A percentile compares a stretch with the other conserved stretches of the same genome.
Conservation (phyloP, 2,888 invertebrate species). For the Drosophila kambysellisi region DNA sequence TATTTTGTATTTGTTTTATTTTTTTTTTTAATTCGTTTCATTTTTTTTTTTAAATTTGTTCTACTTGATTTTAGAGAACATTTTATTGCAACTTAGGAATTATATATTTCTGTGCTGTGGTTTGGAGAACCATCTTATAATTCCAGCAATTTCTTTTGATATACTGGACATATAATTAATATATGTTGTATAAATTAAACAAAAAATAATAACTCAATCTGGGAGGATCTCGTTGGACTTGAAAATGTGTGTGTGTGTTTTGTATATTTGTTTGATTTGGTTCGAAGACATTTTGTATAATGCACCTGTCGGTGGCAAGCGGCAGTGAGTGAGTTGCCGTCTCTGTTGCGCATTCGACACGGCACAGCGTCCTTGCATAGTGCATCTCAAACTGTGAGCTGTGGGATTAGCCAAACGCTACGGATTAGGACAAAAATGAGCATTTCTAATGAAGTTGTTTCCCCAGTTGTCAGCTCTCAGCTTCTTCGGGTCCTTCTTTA, state of each 20-base stretch:
- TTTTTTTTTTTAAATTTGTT: neutral
- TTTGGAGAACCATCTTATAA: too few relatives aligned
- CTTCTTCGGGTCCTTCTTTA: conserved; percentile 11
- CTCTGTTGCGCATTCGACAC: conserved; percentile 31
- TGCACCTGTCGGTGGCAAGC: conserved; percentile 55
- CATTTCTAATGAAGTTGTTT: conserved; percentile 78
- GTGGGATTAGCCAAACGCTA: conserved; percentile 56
- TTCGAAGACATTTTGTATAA: conserved; percentile 25
- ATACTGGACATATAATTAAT: neutral
- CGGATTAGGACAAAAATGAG: conserved; percentile 62
- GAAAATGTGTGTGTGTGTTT: neutral
- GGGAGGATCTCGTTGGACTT: neutral
- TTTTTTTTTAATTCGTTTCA: neutral
- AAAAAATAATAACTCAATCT: neutral
- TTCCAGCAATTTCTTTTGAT: too few relatives aligned
- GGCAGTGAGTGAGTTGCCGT: neutral
- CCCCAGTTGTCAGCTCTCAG: conserved; percentile 31
- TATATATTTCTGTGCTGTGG: neutral
- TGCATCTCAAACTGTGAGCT: conserved; percentile 55
- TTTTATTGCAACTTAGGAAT: neutral
- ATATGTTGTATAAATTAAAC: neutral
- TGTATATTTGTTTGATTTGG: conserved; percentile 6
- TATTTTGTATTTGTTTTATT: neutral
- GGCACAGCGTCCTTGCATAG: conserved; percentile 33
- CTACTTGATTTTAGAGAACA: neutral